Percentiles rank a stretch among this genome's conserved stretches.
Conservation (phyloP, 37 sponge, comb jelly and placozoan genomes). For the Cliona cf. orientalis region DNA sequence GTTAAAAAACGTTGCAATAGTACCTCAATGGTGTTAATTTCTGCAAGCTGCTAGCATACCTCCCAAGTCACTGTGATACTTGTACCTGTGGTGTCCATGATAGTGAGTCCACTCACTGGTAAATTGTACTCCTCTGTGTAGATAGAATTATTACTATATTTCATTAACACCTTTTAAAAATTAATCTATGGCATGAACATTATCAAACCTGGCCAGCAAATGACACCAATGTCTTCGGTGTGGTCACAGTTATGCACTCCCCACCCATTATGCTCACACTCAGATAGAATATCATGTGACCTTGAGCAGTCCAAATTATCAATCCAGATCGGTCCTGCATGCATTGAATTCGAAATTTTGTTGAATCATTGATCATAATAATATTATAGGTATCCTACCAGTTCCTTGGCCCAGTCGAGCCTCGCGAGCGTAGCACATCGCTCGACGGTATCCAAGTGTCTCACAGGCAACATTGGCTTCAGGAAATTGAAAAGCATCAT, state of each 20-base stretch:
- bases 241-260: slow-evolving; percentile 47
- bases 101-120: not conserved
- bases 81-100: not conserved
- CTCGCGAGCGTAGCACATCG: slow-evolving; percentile 7
- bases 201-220: slow-evolving; percentile 27
- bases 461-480: slow-evolving; percentile 19
- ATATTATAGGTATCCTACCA: too few species aligned
- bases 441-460: slow-evolving; percentile 5
- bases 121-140: not conserved
- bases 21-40: not conserved
- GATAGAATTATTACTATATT: not conserved
- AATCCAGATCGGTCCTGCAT: slow-evolving; percentile 40
- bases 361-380: not conserved
- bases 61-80: not conserved
- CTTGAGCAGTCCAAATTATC: slow-evolving; percentile 25
- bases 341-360: not conserved
- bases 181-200: not conserved
- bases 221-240: slow-evolving; percentile 23
- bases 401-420: slow-evolving; percentile 18
- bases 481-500: not conserved
- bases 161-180: not conserved
- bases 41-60: not conserved
- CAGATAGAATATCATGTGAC: not conserved
- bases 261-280: slow-evolving; percentile 37
- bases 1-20: too few species aligned